These are phyloP conservation scores for Agraylea sexmaculata DNA, from an alignment of 1,140 invertebrate genomes.

Conservation along the genomic window DNA sequence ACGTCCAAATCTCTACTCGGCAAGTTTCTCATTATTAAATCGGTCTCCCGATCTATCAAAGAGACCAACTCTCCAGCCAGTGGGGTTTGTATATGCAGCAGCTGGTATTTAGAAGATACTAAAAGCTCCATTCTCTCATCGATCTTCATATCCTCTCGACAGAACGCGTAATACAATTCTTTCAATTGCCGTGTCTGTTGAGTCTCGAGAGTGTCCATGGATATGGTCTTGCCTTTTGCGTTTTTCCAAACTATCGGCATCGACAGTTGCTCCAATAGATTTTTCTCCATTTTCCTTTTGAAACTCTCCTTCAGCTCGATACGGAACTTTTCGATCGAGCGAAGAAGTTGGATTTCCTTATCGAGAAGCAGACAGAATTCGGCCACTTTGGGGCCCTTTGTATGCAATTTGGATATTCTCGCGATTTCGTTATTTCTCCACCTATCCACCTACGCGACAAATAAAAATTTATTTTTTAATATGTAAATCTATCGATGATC, in stretches of 20 bases:
- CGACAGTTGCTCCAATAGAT: constrained; percentile 49
- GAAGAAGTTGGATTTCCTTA: constrained; percentile 50
- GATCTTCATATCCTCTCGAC: constrained; percentile 31
- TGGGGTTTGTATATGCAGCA: constrained; percentile 41
- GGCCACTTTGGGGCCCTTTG: constrained; percentile 45
- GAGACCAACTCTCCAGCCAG: constrained; percentile 42
- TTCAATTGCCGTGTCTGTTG: constrained; percentile 51
- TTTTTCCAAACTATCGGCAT: constrained; percentile 49
- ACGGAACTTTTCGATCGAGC: constrained; percentile 46
- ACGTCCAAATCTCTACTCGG: constrained; percentile 37
- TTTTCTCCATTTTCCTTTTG: constrained; percentile 39
- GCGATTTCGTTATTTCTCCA: constrained; percentile 50
- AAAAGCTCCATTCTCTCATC: constrained; percentile 46
- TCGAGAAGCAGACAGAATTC: constrained; percentile 48
- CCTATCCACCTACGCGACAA: constrained; percentile 44
- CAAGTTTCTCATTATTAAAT: constrained; percentile 41
- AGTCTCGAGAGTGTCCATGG: constrained; percentile 52
- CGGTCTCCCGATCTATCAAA: constrained; percentile 49
- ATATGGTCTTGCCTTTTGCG: constrained; percentile 41
- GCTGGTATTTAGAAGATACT: constrained; percentile 40
- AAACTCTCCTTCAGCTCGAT: constrained; percentile 42
- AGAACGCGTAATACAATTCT: constrained; percentile 43
- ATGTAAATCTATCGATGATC: background rate
- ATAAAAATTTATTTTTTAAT: constrained; percentile 10
- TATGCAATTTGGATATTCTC: constrained; percentile 42